Evolutionary conservation across 2,888 invertebrate genomes (phyloP).

Genomic region (Drosophila recens): DNA sequence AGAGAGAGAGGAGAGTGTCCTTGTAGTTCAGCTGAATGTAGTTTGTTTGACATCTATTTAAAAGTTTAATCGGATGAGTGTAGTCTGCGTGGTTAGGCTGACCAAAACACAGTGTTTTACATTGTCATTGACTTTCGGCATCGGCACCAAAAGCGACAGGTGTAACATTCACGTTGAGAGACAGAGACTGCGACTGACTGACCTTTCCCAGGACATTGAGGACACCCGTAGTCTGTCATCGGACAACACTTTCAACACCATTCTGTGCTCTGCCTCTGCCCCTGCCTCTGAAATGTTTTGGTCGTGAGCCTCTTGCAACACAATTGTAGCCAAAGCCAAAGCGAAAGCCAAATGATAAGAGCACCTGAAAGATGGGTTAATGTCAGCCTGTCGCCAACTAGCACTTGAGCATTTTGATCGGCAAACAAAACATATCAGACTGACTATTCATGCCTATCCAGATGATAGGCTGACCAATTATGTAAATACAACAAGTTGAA

Average conservation of each 20-base stretch:
- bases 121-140: slow-evolving; percentile 76
- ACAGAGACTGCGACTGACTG: slow-evolving; percentile 14
- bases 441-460: slow-evolving; percentile 46
- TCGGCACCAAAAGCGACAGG: slow-evolving; percentile 59
- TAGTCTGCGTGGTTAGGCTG: slow-evolving; percentile 81
- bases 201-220: slow-evolving; percentile 8
- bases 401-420: slow-evolving; percentile 66
- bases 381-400: slow-evolving; percentile 66
- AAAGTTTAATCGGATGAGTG: slow-evolving; percentile 82
- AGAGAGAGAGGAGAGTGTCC: slow-evolving; percentile 56
- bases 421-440: slow-evolving; percentile 40
- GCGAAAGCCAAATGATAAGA: neutral
- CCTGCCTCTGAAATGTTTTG: neutral
- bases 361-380: slow-evolving; percentile 28
- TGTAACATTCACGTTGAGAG: slow-evolving; percentile 49
- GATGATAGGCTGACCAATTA: slow-evolving; percentile 58
- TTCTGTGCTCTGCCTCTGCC: neutral
- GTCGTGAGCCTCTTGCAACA: slow-evolving; percentile 2
- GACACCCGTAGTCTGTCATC: slow-evolving; percentile 8
- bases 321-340: neutral
- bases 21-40: slow-evolving; percentile 77
- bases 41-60: slow-evolving; percentile 82
- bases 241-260: slow-evolving; percentile 18
- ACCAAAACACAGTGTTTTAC: slow-evolving; percentile 76
- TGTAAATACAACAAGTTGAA: slow-evolving; percentile 56